Conservation (phyloP, 1,140 invertebrate species). For the Drosophila ercepeae region DNA sequence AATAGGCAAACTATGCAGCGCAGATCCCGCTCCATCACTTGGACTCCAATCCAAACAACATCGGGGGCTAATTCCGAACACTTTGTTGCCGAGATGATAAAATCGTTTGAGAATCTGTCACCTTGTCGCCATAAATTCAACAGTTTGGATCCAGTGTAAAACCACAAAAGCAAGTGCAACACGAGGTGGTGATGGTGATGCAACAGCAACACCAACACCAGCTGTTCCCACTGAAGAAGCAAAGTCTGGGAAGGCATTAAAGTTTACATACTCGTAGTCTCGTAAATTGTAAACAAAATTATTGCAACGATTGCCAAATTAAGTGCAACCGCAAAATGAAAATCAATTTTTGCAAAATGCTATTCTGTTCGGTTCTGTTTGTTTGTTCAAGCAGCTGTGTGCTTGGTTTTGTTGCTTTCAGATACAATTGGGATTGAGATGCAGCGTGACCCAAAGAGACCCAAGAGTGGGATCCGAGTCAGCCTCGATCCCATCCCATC, state of each 20-base stretch:
- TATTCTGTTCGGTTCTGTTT: slow-evolving; percentile 74
- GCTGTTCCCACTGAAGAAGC: slow-evolving; percentile 8
- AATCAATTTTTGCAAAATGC: slow-evolving; percentile 71
- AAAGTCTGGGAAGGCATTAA: slow-evolving; percentile 45
- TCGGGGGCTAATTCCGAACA: slow-evolving; percentile 30
- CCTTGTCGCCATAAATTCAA: slow-evolving; percentile 73
- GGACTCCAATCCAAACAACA: slow-evolving; percentile 53
- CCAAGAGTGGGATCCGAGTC: slow-evolving; percentile 14
- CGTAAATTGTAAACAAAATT: slow-evolving; percentile 82
- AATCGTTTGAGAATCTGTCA: slow-evolving; percentile 79
- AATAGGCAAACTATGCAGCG: slow-evolving; percentile 32
- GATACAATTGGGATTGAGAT: slow-evolving; percentile 32
- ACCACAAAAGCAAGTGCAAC: slow-evolving; percentile 40
- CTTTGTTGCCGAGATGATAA: slow-evolving; percentile 77
- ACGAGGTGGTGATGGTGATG: slow-evolving; percentile 13
- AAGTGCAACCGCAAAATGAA: slow-evolving; percentile 75
- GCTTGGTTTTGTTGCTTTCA: slow-evolving; percentile 16
- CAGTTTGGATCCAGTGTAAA: slow-evolving; percentile 17
- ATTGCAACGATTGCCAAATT: slow-evolving; percentile 80
- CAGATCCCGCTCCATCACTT: slow-evolving; percentile 19
- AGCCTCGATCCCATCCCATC: slow-evolving; percentile 18
- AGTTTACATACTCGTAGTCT: slow-evolving; percentile 64
- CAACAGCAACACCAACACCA: background rate
- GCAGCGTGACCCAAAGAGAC: slow-evolving; percentile 47
- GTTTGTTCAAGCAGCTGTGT: slow-evolving; percentile 56